Percentiles rank a stretch among this genome's conserved stretches.
These are phyloP conservation scores for Apodemus agrarius DNA, from an alignment of 2,797 vertebrate genomes.

Conservation along the genomic window DNA sequence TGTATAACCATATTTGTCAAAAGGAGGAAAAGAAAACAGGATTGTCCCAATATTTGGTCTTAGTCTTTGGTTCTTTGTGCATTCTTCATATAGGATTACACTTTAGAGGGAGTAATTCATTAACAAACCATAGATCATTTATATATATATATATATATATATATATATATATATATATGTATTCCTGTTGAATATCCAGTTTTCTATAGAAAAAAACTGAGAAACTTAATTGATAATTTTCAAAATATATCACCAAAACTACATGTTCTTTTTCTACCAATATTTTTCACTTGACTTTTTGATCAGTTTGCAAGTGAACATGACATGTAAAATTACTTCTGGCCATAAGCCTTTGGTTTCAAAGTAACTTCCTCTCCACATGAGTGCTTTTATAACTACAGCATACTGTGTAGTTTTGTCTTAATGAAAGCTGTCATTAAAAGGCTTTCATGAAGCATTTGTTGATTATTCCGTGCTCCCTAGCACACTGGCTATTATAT, in stretches of 20 bases:
- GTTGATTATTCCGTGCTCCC: slow-evolving; percentile 81
- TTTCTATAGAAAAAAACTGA: neutral
- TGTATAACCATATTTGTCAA: neutral
- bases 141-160: neutral
- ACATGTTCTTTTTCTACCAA: slow-evolving; percentile 47
- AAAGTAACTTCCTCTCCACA: slow-evolving; percentile 78
- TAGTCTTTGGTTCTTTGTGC: neutral
- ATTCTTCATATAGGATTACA: neutral
- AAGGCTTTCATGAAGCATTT: slow-evolving; percentile 80
- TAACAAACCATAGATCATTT: neutral
- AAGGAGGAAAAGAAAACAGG: neutral
- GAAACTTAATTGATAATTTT: slow-evolving; percentile 67
- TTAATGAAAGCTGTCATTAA: slow-evolving; percentile 85
- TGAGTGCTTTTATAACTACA: slow-evolving; percentile 75
- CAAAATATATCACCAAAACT: slow-evolving; percentile 74
- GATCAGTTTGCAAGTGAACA: slow-evolving; percentile 75
- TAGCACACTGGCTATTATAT: slow-evolving; percentile 77
- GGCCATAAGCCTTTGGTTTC: slow-evolving; percentile 74
- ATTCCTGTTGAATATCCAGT: neutral
- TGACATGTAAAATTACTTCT: slow-evolving; percentile 80
- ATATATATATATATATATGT: neutral
- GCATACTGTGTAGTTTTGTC: slow-evolving; percentile 81
- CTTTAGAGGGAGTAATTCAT: slow-evolving; percentile 41
- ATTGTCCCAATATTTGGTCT: neutral
- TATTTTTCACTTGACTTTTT: slow-evolving; percentile 71